Base-by-base conservation (phyloP, 2,888 invertebrate genomes). In the Aporophyla lueneburgensis region DNA sequence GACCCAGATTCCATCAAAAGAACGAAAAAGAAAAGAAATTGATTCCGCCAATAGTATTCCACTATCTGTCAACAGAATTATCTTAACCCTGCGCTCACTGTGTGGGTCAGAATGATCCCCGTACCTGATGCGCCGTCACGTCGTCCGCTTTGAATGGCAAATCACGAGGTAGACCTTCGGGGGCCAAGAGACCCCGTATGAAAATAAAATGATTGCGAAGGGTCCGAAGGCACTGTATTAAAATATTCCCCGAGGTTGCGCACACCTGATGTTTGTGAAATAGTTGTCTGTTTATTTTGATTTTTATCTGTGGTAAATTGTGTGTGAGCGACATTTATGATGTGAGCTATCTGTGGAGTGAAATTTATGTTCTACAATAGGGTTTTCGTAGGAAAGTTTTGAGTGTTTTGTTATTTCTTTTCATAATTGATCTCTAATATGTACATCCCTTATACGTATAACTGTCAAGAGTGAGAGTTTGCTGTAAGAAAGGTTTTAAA, bases 121-220 rank as follows among this genome's bases (percentile, higher is more conserved):
- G 81, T 93, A 94, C 94, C 94, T 94, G 94, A 94, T 94, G 94
- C 93, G 91, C 83, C 90, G 93, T 93, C 95, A 95, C 95, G 95
- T 93, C 91, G 88, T 93, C 76, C 92, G 87, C 93, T 95, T 94
- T 96, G 96, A 96, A 96, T 96, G 95, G 93, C 95, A 96, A 96
- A 96, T 96, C 96, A 96, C 92, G 94, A 93, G 95, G 95, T 94
- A 93, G 93, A 95, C 96, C 96, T 94, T 95, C 89, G 88, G 96
- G 96, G 96, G 93, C 94, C 94, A 85, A 10, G 96, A 92, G 96
- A 94, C 93, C 92, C 89, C 86, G 94, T 94, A 96, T 96, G 95
- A 96, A 96, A 96, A 96, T 96, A 96, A 96, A 95, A 96, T 96
- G 96, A 96, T 96, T 95, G 96, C 94, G 91, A 89, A 94, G 94